Evolutionary conservation across 2,888 invertebrate species (phyloP).

Genomic region (Cheiracanthium punctorium): DNA sequence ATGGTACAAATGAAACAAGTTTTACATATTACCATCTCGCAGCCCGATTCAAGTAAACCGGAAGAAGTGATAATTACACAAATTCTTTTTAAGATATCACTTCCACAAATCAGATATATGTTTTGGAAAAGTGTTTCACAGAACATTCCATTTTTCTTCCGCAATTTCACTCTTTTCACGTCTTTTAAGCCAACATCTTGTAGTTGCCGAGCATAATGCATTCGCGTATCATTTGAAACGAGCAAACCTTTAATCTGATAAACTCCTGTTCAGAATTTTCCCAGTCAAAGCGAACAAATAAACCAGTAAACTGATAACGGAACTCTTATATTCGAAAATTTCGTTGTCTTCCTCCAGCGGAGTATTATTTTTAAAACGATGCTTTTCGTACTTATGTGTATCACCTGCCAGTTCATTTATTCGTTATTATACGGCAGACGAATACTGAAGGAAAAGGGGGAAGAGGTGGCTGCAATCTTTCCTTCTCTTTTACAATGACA

Average conservation of each 20-base stretch:
- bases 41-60: not conserved
- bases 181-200: too few relatives aligned
- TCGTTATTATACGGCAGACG: slow-evolving; percentile 4
- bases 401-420: slow-evolving; percentile 13
- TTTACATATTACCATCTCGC: not conserved
- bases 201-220: not conserved
- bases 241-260: slow-evolving; percentile 4
- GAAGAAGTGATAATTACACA: slow-evolving; percentile 5
- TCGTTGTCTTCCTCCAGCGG: not conserved
- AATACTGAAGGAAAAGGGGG: not conserved
- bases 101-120: not conserved
- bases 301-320: slow-evolving; percentile 7
- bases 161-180: not conserved
- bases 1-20: not conserved
- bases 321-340: slow-evolving; percentile 4
- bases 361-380: slow-evolving; percentile 1
- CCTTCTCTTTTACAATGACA: slow-evolving; percentile 48
- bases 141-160: not conserved
- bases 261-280: slow-evolving; percentile 7
- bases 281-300: not conserved
- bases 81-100: not conserved
- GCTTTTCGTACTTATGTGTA: not conserved
- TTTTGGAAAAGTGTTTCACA: not conserved
- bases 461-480: not conserved
- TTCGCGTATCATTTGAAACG: not conserved